phyloP scores from a whole-genome alignment of 1,140 invertebrate species.

The Condylostylus longicornis region DNA sequence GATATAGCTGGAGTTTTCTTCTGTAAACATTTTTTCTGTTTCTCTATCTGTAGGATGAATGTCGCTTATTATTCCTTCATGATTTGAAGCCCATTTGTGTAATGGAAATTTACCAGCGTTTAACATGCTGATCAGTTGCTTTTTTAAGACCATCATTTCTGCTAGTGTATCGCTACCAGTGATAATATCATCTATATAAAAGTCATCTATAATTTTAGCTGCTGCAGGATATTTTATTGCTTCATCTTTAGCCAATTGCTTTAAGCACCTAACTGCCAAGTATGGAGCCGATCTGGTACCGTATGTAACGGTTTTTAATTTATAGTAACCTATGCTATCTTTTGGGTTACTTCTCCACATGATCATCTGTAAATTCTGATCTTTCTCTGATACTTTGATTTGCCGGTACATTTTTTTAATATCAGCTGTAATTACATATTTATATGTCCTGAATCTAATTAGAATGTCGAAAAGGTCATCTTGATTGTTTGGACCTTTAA shows the following conservation, averaged over 20 bases:
- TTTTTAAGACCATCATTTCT: too few species aligned
- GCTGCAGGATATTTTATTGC: conserved; percentile 14
- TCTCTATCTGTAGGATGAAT: too few species aligned
- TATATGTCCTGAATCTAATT: conserved; percentile 25
- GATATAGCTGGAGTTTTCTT: too few species aligned
- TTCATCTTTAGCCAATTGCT: conserved; percentile 19
- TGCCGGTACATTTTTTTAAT: conserved; percentile 24
- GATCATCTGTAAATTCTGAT: conserved; percentile 22
- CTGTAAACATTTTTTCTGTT: too few species aligned
- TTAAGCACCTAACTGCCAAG: conserved; percentile 16
- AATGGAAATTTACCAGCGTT: neutral
- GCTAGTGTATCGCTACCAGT: too few species aligned
- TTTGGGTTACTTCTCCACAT: conserved; percentile 20
- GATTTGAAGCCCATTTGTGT: neutral
- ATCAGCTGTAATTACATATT: conserved; percentile 12
- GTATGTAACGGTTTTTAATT: conserved; percentile 28
- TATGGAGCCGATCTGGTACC: conserved; percentile 22
- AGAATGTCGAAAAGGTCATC: conserved; percentile 17
- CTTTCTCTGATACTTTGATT: conserved; percentile 9
- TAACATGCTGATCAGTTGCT: too few species aligned
- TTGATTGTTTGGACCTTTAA: conserved; percentile 7
- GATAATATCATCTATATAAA: conserved; percentile 35
- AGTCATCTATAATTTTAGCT: conserved; percentile 15
- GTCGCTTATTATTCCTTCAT: too few species aligned
- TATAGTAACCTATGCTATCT: too few species aligned